These are phyloP conservation scores for Telmatherina bonti DNA, from an alignment of 2,797 vertebrate genomes.

Conservation along the genomic window DNA sequence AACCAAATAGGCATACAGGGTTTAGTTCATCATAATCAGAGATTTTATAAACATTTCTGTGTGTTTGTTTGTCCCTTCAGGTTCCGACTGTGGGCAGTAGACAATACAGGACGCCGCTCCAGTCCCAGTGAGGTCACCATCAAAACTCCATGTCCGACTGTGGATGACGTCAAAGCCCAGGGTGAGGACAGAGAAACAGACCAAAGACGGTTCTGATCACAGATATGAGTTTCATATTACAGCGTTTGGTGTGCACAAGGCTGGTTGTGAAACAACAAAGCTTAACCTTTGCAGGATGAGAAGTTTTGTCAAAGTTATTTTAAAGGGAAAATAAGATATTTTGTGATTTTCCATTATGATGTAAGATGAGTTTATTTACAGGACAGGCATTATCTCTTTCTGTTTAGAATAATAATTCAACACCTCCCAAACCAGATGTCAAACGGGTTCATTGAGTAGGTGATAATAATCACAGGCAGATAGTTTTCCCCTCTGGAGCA, in stretches of 20 bases:
- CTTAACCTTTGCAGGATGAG: background rate
- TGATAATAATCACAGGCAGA: constrained; percentile 45
- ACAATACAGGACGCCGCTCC: constrained; percentile 96
- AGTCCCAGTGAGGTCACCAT: constrained; percentile 94
- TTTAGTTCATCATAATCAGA: background rate
- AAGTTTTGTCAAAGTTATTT: background rate
- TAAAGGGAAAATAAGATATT: background rate
- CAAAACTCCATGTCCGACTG: constrained; percentile 95
- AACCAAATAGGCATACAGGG: background rate
- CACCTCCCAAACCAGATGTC: constrained; percentile 46
- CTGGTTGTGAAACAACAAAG: background rate
- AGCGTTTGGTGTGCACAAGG: too few species aligned
- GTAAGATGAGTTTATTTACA: constrained; percentile 7
- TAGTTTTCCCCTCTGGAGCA: constrained; percentile 28
- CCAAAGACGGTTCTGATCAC: background rate
- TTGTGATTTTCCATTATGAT: constrained; percentile 10
- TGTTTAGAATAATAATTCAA: constrained; percentile 27
- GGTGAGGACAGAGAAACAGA: constrained; percentile 80
- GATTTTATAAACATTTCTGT: background rate
- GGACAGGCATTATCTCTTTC: constrained; percentile 19
- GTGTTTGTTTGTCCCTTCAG: constrained; percentile 70
- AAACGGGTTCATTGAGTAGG: constrained; percentile 33
- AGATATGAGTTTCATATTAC: background rate
- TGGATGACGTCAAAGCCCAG: constrained; percentile 98
- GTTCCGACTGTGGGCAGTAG: constrained; percentile 97